phyloP scores from a whole-genome alignment of 2,113 vertebrate genomes.

The Rhea americana region DNA sequence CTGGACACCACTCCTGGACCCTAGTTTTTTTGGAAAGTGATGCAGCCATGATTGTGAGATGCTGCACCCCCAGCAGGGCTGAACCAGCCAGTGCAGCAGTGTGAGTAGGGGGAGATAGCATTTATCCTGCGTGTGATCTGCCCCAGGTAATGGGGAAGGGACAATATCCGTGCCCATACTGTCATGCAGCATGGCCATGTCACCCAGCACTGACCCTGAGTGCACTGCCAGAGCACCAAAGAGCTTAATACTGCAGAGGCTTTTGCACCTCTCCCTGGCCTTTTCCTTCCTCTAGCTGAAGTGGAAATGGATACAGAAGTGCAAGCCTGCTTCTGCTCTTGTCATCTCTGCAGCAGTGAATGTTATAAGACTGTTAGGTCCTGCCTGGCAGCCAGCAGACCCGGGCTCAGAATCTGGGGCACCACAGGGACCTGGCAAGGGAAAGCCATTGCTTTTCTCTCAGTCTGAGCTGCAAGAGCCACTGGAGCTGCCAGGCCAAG shows the following conservation, averaged over 20 bases:
- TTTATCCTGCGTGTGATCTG: not conserved
- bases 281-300: not conserved
- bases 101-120: no score
- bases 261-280: not conserved
- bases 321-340: not conserved
- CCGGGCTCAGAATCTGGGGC: not conserved
- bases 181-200: no score
- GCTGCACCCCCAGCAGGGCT: not conserved
- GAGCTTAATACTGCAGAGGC: not conserved
- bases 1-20: no score
- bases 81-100: not conserved
- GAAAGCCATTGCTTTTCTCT: accelerated
- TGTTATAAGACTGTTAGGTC: no score
- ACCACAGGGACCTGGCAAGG: not conserved
- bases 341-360: not conserved
- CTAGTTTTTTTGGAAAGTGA: not conserved
- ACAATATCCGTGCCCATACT: not conserved
- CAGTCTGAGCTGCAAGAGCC: not conserved
- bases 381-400: not conserved
- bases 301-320: not conserved
- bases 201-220: not conserved
- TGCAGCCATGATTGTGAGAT: accelerated
- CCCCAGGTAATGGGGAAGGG: not conserved
- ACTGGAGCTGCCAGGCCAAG: accelerated
- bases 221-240: no score